Percentiles rank a stretch among this genome's conserved stretches.
Evolutionary conservation across 2,113 vertebrate species (phyloP).

Genomic region (Campylomormyrus tamandua): DNA sequence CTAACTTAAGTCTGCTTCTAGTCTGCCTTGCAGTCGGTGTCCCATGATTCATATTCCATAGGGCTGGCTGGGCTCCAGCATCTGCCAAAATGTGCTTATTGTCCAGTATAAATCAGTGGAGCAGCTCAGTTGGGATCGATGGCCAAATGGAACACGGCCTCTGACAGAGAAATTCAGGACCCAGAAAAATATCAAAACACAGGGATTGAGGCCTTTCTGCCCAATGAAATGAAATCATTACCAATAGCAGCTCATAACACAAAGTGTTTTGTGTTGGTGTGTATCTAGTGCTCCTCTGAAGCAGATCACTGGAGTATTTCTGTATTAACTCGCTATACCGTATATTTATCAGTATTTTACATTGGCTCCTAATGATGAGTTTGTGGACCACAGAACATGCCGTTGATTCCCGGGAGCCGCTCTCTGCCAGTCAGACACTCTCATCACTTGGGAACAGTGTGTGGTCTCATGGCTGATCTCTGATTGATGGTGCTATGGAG

Average conservation of each 20-base stretch:
- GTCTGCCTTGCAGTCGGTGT: conserved; percentile 54
- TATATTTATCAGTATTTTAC: neutral
- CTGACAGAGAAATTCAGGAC: neutral
- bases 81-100: neutral
- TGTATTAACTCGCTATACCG: neutral
- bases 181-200: neutral
- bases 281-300: neutral
- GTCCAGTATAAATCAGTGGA: neutral
- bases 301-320: neutral
- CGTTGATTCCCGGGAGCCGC: neutral
- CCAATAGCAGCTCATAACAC: neutral
- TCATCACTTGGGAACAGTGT: neutral
- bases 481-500: neutral
- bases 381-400: neutral
- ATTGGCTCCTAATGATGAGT: neutral
- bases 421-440: neutral
- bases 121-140: neutral
- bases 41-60: conserved; percentile 30
- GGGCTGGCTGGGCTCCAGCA: neutral
- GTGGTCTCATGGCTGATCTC: neutral
- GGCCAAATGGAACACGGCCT: neutral
- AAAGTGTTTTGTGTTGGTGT: neutral
- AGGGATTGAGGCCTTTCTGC: neutral
- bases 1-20: conserved; percentile 59
- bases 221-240: neutral